A percentile compares a stretch with the other conserved stretches of the same genome.
phyloP scores from a whole-genome alignment of 2,888 invertebrate genomes.

The Bellardia bayeri region DNA sequence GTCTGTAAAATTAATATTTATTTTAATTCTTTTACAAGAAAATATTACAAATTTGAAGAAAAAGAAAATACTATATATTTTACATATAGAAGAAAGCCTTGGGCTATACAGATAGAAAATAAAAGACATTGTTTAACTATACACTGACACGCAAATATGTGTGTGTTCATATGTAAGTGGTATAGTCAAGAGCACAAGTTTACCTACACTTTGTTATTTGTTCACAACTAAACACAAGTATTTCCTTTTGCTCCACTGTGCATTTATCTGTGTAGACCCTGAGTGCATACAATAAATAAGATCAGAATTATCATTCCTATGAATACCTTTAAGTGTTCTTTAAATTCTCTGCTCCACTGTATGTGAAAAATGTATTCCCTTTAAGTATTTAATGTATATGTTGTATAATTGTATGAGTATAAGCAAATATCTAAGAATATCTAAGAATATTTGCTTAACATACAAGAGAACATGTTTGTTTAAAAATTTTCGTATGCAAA shows the following conservation, averaged over 20 bases:
- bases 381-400: slow-evolving; percentile 16
- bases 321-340: not conserved
- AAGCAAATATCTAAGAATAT: not conserved
- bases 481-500: slow-evolving; percentile 70
- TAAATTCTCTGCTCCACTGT: slow-evolving; percentile 21
- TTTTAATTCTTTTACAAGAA: slow-evolving; percentile 37
- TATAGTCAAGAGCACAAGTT: slow-evolving; percentile 4
- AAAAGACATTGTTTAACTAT: not conserved
- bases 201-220: too few relatives aligned
- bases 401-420: not conserved
- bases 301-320: too few relatives aligned
- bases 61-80: slow-evolving; percentile 52
- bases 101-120: slow-evolving; percentile 22
- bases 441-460: slow-evolving; percentile 47
- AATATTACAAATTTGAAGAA: slow-evolving; percentile 31
- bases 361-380: not conserved
- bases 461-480: slow-evolving; percentile 50
- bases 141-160: slow-evolving; percentile 1
- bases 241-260: too few relatives aligned
- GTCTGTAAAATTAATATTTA: slow-evolving; percentile 48
- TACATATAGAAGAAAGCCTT: slow-evolving; percentile 43
- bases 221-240: too few relatives aligned
- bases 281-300: too few relatives aligned
- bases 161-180: not conserved
- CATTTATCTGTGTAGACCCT: too few relatives aligned